These are phyloP conservation scores for Mormyrus lacerda DNA, from an alignment of 2,113 vertebrate genomes.

Conservation along the genomic window DNA sequence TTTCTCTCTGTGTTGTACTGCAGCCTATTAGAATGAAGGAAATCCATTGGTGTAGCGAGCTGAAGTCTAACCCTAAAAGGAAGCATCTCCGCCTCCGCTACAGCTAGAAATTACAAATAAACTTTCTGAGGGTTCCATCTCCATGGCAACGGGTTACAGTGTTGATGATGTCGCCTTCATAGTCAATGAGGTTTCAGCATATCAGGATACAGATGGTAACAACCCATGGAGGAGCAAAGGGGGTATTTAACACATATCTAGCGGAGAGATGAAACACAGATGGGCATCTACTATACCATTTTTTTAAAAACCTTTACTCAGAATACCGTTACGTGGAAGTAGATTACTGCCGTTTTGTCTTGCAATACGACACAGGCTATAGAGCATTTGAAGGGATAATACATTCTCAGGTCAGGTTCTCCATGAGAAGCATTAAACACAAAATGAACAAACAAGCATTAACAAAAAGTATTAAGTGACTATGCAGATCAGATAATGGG, in stretches of 20 bases:
- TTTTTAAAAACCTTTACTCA: neutral
- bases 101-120: constrained; percentile 41
- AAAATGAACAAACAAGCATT: neutral
- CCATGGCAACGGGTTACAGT: constrained; percentile 70
- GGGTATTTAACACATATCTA: constrained; percentile 52
- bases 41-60: neutral
- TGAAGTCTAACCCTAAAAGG: neutral
- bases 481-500: neutral
- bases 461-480: neutral
- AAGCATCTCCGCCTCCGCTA: constrained; percentile 23
- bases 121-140: constrained; percentile 68
- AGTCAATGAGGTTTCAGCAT: constrained; percentile 61
- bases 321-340: neutral
- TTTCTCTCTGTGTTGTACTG: constrained; percentile 7
- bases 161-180: constrained; percentile 67
- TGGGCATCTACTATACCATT: constrained; percentile 59
- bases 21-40: constrained; percentile 9
- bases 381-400: neutral
- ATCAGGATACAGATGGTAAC: constrained; percentile 66
- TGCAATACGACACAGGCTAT: neutral
- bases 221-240: too few species aligned
- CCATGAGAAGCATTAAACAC: neutral
- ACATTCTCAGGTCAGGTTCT: neutral
- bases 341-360: neutral
- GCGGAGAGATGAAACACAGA: constrained; percentile 54